Evolutionary conservation across 2,113 vertebrate species (phyloP).

Genomic region (Peromyscus leucopus): DNA sequence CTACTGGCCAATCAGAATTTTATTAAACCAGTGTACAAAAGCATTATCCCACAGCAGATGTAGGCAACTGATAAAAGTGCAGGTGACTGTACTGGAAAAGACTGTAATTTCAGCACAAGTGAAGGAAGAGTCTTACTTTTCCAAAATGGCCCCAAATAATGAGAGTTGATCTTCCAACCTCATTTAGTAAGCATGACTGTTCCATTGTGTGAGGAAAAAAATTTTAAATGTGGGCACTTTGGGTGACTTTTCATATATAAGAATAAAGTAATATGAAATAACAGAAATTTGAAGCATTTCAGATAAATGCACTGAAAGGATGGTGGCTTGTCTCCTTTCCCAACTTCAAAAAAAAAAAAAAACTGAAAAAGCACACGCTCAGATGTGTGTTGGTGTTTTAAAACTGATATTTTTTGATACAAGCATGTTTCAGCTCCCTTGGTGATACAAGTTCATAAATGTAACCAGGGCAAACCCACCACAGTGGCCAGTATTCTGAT

Average conservation of each 20-base stretch:
- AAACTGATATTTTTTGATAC: neutral
- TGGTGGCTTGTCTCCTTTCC: neutral
- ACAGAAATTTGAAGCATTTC: neutral
- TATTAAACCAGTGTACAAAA: too few relatives aligned
- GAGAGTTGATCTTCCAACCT: neutral
- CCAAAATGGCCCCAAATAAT: neutral
- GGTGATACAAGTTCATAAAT: neutral
- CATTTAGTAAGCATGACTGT: constrained; percentile 18
- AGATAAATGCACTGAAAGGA: neutral
- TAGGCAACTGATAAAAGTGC: neutral
- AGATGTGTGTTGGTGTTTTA: neutral
- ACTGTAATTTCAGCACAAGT: neutral
- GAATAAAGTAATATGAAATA: neutral
- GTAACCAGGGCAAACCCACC: neutral
- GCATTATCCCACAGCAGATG: too few relatives aligned
- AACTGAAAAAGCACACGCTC: neutral
- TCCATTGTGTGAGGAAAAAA: neutral
- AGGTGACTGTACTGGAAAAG: neutral
- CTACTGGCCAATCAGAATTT: too few relatives aligned
- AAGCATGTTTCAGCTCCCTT: neutral
- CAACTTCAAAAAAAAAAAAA: neutral
- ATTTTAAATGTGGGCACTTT: neutral
- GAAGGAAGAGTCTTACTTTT: neutral
- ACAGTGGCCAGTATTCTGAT: neutral
- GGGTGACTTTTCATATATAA: neutral